Evolutionary conservation across 2,888 invertebrate genomes (phyloP).

Genomic region (Stramonita haemastoma): DNA sequence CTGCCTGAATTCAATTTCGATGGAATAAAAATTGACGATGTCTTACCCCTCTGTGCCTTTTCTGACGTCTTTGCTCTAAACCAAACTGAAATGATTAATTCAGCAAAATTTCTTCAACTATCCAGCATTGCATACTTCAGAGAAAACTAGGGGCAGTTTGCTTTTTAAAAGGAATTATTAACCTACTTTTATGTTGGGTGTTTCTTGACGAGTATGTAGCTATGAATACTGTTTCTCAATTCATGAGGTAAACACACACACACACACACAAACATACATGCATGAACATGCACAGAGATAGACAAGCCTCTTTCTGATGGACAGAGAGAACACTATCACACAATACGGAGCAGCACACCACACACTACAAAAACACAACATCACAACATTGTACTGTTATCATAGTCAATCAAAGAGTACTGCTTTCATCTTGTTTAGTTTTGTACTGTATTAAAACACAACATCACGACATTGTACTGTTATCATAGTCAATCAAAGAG

Average conservation of each 20-base stretch:
- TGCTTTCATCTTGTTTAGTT: no score
- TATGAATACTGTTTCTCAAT: no score
- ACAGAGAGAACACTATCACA: neutral
- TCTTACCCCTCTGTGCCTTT: neutral
- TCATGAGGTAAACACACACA: neutral
- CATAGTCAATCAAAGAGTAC: no score
- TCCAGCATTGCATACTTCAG: neutral
- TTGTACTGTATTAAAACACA: neutral
- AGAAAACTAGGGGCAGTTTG: no score
- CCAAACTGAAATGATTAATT: neutral
- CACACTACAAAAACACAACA: neutral
- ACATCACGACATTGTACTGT: neutral
- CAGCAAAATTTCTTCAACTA: neutral
- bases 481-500: no score
- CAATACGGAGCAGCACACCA: neutral
- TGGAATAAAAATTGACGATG: neutral
- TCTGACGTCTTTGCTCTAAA: neutral
- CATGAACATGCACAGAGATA: neutral
- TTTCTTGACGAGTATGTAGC: no score
- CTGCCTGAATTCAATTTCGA: neutral
- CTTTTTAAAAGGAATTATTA: no score
- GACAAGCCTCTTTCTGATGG: neutral
- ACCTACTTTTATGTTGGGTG: no score
- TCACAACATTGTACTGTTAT: neutral
- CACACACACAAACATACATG: neutral